Evolutionary conservation across 2,888 invertebrate species (phyloP).

Genomic region (Proisotoma minuta): DNA sequence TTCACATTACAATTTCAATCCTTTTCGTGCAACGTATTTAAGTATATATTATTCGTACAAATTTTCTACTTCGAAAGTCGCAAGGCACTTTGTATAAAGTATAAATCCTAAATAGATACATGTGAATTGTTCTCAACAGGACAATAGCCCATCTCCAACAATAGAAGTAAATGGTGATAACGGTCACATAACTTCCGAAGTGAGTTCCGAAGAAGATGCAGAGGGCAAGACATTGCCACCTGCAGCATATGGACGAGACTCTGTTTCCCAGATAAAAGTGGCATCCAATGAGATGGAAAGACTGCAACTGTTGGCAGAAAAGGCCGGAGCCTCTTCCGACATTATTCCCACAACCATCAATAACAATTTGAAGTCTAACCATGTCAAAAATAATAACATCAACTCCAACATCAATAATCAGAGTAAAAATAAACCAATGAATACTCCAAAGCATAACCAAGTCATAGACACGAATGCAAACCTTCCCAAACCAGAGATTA

Average conservation of each 20-base stretch:
- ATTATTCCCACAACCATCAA: not conserved
- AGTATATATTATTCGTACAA: not conserved
- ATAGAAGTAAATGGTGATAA: slow-evolving; percentile 17
- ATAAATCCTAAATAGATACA: not conserved
- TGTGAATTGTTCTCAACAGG: slow-evolving; percentile 30
- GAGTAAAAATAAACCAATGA: slow-evolving; percentile 21
- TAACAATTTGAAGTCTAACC: slow-evolving; percentile 15
- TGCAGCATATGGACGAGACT: slow-evolving; percentile 37
- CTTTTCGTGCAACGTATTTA: no score
- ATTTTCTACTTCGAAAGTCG: not conserved
- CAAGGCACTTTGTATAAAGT: not conserved
- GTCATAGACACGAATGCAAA: slow-evolving; percentile 38
- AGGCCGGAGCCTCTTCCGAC: slow-evolving; percentile 24
- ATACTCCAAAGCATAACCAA: slow-evolving; percentile 23
- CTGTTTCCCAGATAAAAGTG: slow-evolving; percentile 39
- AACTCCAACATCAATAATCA: slow-evolving; percentile 11
- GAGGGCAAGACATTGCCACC: slow-evolving; percentile 30
- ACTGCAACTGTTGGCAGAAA: slow-evolving; percentile 35
- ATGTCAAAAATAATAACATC: slow-evolving; percentile 27
- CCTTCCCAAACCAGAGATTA: slow-evolving; percentile 42
- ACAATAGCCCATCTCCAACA: slow-evolving; percentile 44
- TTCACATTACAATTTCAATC: no score
- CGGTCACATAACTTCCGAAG: not conserved
- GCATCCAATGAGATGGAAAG: slow-evolving; percentile 36
- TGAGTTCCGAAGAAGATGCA: slow-evolving; percentile 34